Percentiles rank a stretch among this genome's conserved stretches.
Evolutionary conservation across 2,113 vertebrate genomes (phyloP).

Genomic region (Ochotona princeps): DNA sequence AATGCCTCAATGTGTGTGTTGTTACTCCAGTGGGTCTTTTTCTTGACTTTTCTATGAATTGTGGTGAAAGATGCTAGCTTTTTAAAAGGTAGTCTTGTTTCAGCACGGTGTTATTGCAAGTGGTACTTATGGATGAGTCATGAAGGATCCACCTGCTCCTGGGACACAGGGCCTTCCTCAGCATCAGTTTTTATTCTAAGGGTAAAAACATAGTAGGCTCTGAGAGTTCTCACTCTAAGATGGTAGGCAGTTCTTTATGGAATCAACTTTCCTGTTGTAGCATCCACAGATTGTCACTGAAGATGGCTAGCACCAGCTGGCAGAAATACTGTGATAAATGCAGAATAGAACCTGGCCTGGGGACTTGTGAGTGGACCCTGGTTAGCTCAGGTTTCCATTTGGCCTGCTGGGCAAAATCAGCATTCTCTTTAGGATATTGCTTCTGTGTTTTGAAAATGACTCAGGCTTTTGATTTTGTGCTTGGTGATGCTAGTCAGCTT

Average conservation of each 20-base stretch:
- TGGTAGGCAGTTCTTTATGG: not conserved
- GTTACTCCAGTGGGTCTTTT: not conserved
- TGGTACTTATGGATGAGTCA: not conserved
- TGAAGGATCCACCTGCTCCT: not conserved
- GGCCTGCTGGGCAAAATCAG: too few species aligned
- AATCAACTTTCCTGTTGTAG: not conserved
- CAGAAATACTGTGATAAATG: not conserved
- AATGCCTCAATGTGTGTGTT: not conserved
- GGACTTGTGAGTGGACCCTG: too few species aligned
- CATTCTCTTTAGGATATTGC: not conserved
- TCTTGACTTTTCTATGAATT: constrained; percentile 11
- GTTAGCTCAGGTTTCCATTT: not conserved
- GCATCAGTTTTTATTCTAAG: constrained; percentile 23
- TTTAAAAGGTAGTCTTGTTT: constrained; percentile 33
- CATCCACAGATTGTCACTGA: not conserved
- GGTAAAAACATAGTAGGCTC: not conserved
- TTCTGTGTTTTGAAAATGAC: not conserved
- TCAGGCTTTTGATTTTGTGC: not conserved
- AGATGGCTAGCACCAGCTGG: not conserved
- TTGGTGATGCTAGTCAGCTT: not conserved
- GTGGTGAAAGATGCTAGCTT: not conserved
- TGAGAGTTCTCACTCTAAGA: not conserved
- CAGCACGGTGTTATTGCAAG: not conserved
- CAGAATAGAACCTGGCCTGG: not conserved
- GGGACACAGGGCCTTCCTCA: not conserved